Evolutionary conservation across 2,888 invertebrate species (phyloP).

Genomic region (Drosophila lutescens): DNA sequence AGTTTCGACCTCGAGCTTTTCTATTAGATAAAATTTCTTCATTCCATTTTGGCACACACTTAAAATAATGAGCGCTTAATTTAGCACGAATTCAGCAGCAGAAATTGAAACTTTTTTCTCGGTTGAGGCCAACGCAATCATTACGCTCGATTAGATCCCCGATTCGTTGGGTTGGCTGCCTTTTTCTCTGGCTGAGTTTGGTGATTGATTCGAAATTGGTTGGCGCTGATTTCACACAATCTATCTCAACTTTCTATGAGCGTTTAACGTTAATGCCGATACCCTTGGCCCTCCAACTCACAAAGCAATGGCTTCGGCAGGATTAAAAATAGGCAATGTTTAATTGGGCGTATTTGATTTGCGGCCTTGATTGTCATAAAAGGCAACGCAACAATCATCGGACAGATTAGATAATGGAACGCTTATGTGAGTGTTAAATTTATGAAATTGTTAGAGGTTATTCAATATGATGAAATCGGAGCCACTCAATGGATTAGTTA

Average conservation of each 20-base stretch:
- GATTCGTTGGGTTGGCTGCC: conserved; percentile 43
- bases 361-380: conserved; percentile 58
- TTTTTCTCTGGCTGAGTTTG: conserved; percentile 23
- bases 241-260: conserved; percentile 54
- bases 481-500: no score
- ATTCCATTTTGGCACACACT: conserved; percentile 50
- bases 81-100: conserved; percentile 64
- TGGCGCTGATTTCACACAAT: conserved; percentile 77
- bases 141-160: conserved; percentile 74
- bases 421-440: not conserved
- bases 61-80: conserved; percentile 77
- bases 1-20: conserved; percentile 20
- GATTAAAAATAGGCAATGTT: conserved; percentile 58
- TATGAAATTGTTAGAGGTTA: no score
- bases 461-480: no score
- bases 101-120: conserved; percentile 42
- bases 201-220: conserved; percentile 77
- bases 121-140: conserved; percentile 66
- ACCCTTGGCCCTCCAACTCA: conserved; percentile 24
- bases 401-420: conserved; percentile 55
- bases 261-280: conserved; percentile 18
- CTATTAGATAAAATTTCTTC: conserved; percentile 43
- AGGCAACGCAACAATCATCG: conserved; percentile 61
- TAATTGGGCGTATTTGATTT: conserved; percentile 76
- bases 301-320: conserved; percentile 23